phyloP scores from a whole-genome alignment of 2,113 vertebrate species.

The Rhipidura dahli region DNA sequence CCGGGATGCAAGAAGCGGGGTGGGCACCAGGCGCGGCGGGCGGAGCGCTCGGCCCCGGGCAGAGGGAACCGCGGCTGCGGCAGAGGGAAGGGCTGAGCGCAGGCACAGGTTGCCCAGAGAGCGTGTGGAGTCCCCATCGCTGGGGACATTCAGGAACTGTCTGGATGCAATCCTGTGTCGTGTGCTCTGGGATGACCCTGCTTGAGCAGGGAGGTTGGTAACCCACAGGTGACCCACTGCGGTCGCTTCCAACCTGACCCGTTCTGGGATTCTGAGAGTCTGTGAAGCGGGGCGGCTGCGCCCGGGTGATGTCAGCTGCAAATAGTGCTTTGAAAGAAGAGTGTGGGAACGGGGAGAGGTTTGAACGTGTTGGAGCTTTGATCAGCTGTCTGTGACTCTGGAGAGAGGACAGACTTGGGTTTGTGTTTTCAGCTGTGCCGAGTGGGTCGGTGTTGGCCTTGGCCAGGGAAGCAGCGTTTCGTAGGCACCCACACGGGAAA shows the following conservation, averaged over 20 bases:
- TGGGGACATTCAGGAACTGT: not conserved
- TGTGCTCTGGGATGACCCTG: not conserved
- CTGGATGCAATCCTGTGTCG: not conserved
- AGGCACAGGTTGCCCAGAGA: not conserved
- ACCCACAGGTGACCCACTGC: not conserved
- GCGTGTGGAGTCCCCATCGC: not conserved
- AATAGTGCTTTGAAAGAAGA: not conserved
- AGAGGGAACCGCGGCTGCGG: not conserved
- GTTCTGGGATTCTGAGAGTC: not conserved
- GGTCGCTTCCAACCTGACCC: not conserved
- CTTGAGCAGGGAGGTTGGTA: not conserved
- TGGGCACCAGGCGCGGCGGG: not conserved
- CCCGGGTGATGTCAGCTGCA: not conserved
- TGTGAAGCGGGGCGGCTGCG: not conserved
- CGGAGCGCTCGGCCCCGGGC: not conserved
- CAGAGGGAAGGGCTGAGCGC: not conserved
- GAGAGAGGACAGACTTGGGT: not conserved
- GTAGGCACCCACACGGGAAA: not conserved
- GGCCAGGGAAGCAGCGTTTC: not conserved
- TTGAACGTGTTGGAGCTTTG: not conserved
- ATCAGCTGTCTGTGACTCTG: not conserved
- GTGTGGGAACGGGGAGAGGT: conserved; percentile 27
- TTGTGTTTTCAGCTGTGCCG: conserved; percentile 5
- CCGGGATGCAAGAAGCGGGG: not conserved
- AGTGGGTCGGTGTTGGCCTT: not conserved